phyloP scores from a whole-genome alignment of 2,888 invertebrate species.

The Orchesella flavescens region DNA sequence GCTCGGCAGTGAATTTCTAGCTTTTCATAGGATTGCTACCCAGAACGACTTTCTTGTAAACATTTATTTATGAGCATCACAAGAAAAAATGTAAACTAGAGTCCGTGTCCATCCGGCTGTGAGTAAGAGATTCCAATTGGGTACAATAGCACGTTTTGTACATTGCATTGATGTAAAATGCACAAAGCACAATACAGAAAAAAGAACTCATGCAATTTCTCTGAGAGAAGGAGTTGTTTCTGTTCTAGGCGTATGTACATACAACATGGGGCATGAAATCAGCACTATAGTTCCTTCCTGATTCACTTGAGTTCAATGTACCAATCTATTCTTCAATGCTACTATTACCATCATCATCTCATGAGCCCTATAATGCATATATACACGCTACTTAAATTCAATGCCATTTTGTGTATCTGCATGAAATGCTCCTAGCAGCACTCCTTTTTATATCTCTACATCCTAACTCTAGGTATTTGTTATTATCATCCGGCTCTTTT shows the following conservation, averaged over 20 bases:
- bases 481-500: slow-evolving; percentile 33
- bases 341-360: neutral
- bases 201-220: neutral
- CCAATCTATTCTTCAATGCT: slow-evolving; percentile 39
- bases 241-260: too few species aligned
- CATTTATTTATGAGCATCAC: neutral
- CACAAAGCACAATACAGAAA: neutral
- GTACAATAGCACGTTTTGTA: neutral
- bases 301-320: slow-evolving; percentile 60
- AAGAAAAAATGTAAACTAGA: neutral
- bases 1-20: too few species aligned
- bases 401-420: neutral
- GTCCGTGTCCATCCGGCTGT: slow-evolving; percentile 19
- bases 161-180: neutral
- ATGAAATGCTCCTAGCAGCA: slow-evolving; percentile 10
- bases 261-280: too few species aligned
- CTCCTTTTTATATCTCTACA: neutral
- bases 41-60: neutral
- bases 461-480: neutral
- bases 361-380: neutral
- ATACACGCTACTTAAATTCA: too few species aligned
- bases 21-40: too few species aligned
- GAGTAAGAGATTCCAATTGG: neutral
- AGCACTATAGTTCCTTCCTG: slow-evolving; percentile 51
- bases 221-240: too few species aligned